Evolutionary conservation across 2,888 invertebrate species (phyloP).

Genomic region (Liodrosophila aerea): DNA sequence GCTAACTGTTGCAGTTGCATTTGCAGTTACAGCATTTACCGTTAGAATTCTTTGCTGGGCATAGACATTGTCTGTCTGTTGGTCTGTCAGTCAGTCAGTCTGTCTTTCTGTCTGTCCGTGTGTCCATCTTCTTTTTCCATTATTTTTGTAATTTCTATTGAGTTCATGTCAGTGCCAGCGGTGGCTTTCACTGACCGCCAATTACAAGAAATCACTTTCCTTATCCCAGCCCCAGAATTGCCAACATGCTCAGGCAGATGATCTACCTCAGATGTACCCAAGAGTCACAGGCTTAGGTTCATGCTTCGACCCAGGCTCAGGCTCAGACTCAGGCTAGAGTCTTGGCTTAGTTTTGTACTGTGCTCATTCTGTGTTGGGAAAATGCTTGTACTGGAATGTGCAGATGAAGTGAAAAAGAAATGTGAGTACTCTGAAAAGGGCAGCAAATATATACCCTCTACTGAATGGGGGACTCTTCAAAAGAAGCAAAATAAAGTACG

Average conservation of each 20-base stretch:
- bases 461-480: too few relatives aligned
- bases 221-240: conserved; percentile 16
- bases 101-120: conserved; percentile 13
- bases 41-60: conserved; percentile 9
- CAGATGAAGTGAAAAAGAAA: conserved; percentile 45
- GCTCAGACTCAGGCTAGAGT: not conserved
- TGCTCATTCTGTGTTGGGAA: conserved; percentile 68
- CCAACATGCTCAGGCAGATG: conserved; percentile 35
- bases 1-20: conserved; percentile 23
- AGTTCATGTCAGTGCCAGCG: conserved; percentile 47
- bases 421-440: not conserved
- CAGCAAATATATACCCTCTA: conserved; percentile 38
- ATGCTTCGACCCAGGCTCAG: not conserved
- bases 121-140: conserved; percentile 11
- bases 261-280: conserved; percentile 24
- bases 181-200: conserved; percentile 66
- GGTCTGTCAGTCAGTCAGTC: conserved; percentile 28
- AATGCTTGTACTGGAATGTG: conserved; percentile 54
- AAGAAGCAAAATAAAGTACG: too few relatives aligned
- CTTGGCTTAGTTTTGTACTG: conserved; percentile 30
- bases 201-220: conserved; percentile 69
- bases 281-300: not conserved
- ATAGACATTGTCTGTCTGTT: conserved; percentile 1
- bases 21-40: conserved; percentile 28
- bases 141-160: conserved; percentile 17